phyloP scores from a whole-genome alignment of 2,797 vertebrate species.

The Rhodeus uyekii region DNA sequence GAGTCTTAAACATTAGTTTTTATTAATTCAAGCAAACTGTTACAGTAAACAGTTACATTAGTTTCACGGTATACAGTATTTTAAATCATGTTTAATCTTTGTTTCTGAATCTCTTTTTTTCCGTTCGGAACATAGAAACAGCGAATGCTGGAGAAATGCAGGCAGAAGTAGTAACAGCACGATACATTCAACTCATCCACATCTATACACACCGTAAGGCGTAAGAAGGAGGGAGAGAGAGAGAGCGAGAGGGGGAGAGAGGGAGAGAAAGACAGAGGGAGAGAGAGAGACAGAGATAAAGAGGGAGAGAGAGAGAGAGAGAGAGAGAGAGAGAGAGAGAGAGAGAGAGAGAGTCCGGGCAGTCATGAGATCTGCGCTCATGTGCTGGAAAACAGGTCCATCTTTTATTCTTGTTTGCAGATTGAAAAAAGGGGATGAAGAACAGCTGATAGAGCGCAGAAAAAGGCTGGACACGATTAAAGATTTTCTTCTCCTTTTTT shows the following conservation, averaged over 20 bases:
- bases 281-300: no score
- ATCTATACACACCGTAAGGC: slow-evolving; percentile 83
- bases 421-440: no score
- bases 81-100: slow-evolving; percentile 73
- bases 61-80: slow-evolving; percentile 88
- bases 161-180: slow-evolving; percentile 99
- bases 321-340: no score
- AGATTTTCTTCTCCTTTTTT: not conserved
- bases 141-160: slow-evolving; percentile 88
- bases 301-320: no score
- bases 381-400: no score
- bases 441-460: no score
- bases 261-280: no score
- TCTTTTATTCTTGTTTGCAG: no score
- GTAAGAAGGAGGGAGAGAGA: slow-evolving; percentile 63
- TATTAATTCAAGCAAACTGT: slow-evolving; percentile 98
- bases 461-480: not conserved
- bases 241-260: no score
- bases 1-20: slow-evolving; percentile 79
- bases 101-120: slow-evolving; percentile 70
- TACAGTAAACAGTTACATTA: slow-evolving; percentile 97
- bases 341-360: no score
- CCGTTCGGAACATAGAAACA: slow-evolving; percentile 82
- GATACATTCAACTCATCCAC: slow-evolving; percentile 91
- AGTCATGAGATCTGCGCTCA: no score